Conservation (phyloP, 2,113 vertebrate species). For the Colistium nudipinnis region DNA sequence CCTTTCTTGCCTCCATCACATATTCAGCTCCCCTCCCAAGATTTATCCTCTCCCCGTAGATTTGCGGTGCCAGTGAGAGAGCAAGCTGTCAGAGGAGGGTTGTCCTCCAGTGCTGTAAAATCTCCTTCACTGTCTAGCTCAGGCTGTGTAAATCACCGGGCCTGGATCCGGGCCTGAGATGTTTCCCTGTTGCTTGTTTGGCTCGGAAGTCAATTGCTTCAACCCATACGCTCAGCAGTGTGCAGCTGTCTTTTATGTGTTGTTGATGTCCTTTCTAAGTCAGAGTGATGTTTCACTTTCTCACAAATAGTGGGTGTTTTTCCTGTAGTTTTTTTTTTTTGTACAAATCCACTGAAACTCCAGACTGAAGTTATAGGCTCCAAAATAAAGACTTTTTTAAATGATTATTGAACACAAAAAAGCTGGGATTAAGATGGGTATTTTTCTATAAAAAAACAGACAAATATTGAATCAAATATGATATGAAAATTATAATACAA, state of each 20-base stretch:
- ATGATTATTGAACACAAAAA: too few species aligned
- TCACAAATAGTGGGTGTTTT: background rate
- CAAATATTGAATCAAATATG: too few species aligned
- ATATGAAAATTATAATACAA: too few species aligned
- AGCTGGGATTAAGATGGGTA: too few species aligned
- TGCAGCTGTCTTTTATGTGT: conserved; percentile 17
- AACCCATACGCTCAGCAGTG: conserved; percentile 25
- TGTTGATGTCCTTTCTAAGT: conserved; percentile 22
- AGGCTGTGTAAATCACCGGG: conserved; percentile 64
- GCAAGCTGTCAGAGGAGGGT: conserved; percentile 64
- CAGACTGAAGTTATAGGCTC: background rate
- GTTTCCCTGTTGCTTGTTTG: conserved; percentile 24
- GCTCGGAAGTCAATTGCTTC: conserved; percentile 48
- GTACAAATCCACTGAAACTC: background rate
- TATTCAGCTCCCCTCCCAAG: conserved; percentile 54
- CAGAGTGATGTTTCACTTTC: conserved; percentile 24
- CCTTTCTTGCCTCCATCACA: conserved; percentile 29
- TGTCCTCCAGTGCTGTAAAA: conserved; percentile 60
- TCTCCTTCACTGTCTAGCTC: conserved; percentile 58
- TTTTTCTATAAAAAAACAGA: too few species aligned
- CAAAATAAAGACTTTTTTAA: too few species aligned
- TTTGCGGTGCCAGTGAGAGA: conserved; percentile 57
- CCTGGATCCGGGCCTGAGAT: conserved; percentile 49
- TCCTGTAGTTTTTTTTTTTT: background rate
- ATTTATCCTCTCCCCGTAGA: conserved; percentile 66